Percentiles rank a stretch among this genome's conserved stretches.
Conservation (phyloP, 2,888 invertebrate genomes). For the Drosophila gaucha region DNA sequence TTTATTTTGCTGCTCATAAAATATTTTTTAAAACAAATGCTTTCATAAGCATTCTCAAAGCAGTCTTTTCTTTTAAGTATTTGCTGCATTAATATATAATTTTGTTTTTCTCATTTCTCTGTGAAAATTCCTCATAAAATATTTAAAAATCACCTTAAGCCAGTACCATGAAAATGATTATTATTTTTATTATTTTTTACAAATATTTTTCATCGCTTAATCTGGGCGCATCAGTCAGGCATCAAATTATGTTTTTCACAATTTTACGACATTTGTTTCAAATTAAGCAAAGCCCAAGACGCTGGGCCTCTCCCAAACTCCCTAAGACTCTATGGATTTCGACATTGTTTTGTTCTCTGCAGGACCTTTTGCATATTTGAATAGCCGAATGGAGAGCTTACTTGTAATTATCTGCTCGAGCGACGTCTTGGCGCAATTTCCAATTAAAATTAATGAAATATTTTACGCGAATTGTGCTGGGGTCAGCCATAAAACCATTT, state of each 20-base stretch:
- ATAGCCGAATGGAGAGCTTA: slow-evolving; percentile 44
- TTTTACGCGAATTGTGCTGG: slow-evolving; percentile 57
- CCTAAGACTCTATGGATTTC: neutral
- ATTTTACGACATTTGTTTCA: slow-evolving; percentile 82
- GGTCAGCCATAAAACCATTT: slow-evolving; percentile 79
- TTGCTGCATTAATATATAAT: neutral
- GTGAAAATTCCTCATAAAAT: slow-evolving; percentile 46
- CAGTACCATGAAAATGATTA: slow-evolving; percentile 22
- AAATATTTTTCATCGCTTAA: slow-evolving; percentile 42
- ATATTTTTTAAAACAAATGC: slow-evolving; percentile 5
- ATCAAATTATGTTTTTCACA: slow-evolving; percentile 73
- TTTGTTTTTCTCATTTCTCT: neutral
- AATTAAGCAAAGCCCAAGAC: slow-evolving; percentile 73
- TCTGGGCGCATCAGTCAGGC: slow-evolving; percentile 70
- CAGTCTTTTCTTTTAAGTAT: neutral
- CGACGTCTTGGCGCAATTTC: slow-evolving; percentile 77
- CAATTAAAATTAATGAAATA: slow-evolving; percentile 85
- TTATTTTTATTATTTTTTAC: slow-evolving; percentile 6
- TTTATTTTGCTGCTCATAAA: slow-evolving; percentile 3
- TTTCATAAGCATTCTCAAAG: neutral
- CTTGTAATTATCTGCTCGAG: slow-evolving; percentile 80
- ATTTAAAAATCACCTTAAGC: slow-evolving; percentile 36
- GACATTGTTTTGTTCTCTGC: slow-evolving; percentile 40
- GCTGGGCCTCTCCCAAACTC: slow-evolving; percentile 7
- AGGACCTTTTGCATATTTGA: slow-evolving; percentile 69